A percentile compares a stretch with the other conserved stretches of the same genome.
phyloP scores from a whole-genome alignment of 1,140 invertebrate species.

The Mya arenaria region DNA sequence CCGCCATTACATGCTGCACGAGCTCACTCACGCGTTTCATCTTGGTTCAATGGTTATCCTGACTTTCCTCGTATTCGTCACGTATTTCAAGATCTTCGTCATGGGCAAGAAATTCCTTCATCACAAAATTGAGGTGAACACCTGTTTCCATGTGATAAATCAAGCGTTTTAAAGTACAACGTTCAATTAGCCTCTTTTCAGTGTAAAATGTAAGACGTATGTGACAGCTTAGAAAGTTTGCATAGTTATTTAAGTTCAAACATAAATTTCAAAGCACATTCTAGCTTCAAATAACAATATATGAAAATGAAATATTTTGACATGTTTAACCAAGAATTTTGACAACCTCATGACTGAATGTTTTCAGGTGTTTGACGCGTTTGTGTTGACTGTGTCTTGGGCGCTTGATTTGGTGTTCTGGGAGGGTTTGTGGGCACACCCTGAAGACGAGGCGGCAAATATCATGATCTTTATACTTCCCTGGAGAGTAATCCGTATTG shows the following conservation, averaged over 20 bases:
- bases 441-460: conserved; percentile 73
- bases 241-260: background rate
- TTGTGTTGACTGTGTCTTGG: conserved; percentile 74
- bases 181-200: too few species aligned
- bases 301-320: too few species aligned
- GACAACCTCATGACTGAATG: background rate
- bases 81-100: conserved; percentile 73
- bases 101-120: conserved; percentile 76
- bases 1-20: conserved; percentile 68
- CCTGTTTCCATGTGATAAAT: background rate
- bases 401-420: conserved; percentile 74
- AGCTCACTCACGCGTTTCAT: conserved; percentile 76
- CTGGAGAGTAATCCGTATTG: conserved; percentile 78
- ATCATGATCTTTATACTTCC: conserved; percentile 76
- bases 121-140: conserved; percentile 76
- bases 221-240: background rate
- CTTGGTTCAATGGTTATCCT: conserved; percentile 73
- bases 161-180: too few species aligned
- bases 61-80: conserved; percentile 72
- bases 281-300: too few species aligned
- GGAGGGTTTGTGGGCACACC: conserved; percentile 76
- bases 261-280: too few species aligned
- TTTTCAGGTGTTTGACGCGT: conserved; percentile 74
- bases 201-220: background rate
- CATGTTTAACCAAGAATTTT: background rate